Evolutionary conservation across 2,797 vertebrate species (phyloP).

Genomic region (Chiroxiphia lanceolata): DNA sequence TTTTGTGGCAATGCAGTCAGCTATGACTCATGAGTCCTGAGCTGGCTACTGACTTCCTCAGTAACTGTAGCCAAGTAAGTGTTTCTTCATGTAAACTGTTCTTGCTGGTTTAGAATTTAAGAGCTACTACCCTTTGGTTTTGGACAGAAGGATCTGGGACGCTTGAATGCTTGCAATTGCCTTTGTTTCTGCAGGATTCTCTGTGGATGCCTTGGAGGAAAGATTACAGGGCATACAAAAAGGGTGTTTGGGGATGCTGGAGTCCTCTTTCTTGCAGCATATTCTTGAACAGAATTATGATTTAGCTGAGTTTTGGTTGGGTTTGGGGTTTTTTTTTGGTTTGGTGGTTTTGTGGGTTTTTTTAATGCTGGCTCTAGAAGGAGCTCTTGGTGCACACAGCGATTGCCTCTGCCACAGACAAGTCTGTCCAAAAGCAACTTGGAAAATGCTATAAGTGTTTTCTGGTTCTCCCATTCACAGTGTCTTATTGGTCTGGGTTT

Average conservation of each 20-base stretch:
- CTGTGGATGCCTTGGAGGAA: background rate
- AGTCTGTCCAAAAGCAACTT: background rate
- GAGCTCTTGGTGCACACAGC: fast-evolving
- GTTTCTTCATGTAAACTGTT: background rate
- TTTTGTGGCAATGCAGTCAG: background rate
- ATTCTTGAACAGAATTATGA: background rate
- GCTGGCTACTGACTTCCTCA: background rate
- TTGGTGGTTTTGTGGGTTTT: background rate
- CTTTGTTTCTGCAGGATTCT: background rate
- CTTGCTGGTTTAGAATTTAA: background rate
- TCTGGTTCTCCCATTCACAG: background rate
- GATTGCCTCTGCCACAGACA: background rate
- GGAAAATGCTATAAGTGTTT: background rate
- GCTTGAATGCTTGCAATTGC: background rate
- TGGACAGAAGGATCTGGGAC: background rate
- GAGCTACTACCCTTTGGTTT: background rate
- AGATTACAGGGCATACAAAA: background rate
- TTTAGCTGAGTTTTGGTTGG: background rate
- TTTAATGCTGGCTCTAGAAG: background rate
- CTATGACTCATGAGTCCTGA: conserved; percentile 38
- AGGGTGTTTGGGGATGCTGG: background rate
- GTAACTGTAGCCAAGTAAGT: conserved; percentile 29
- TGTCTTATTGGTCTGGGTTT: background rate
- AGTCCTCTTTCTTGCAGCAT: background rate
- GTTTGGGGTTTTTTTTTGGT: background rate